Evolutionary conservation across 2,888 invertebrate species (phyloP).

Genomic region (Nebria brevicollis): DNA sequence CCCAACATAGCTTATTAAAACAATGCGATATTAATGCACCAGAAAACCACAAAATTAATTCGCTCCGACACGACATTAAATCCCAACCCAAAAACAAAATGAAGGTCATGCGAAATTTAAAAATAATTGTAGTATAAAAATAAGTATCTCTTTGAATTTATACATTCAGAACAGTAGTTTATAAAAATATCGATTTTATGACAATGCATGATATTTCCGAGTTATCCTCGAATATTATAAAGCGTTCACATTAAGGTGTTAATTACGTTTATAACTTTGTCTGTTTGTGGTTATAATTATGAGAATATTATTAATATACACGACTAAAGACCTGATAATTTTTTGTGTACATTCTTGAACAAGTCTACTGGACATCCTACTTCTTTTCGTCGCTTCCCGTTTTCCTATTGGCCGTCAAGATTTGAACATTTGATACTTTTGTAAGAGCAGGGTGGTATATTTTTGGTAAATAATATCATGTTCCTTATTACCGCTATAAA

Average conservation of each 20-base stretch:
- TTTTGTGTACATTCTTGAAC: background rate
- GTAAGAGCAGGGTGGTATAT: background rate
- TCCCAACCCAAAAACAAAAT: background rate
- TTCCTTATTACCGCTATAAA: background rate
- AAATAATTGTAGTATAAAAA: too few relatives aligned
- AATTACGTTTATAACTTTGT: background rate
- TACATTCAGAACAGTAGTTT: too few relatives aligned
- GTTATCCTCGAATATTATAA: too few relatives aligned
- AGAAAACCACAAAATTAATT: background rate
- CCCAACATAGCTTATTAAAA: constrained; percentile 35
- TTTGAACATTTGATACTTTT: background rate
- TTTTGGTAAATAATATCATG: background rate
- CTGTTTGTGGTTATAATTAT: background rate
- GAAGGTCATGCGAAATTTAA: background rate
- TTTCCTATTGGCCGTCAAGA: background rate
- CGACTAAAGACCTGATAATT: background rate
- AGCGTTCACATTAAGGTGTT: background rate
- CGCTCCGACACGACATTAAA: background rate
- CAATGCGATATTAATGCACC: constrained; percentile 27
- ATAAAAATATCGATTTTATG: too few relatives aligned
- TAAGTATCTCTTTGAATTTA: too few relatives aligned
- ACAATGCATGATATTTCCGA: too few relatives aligned
- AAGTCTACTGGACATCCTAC: background rate
- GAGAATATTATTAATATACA: background rate
- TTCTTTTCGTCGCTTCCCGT: background rate